phyloP scores from a whole-genome alignment of 2,113 vertebrate genomes.

The Equus quagga region DNA sequence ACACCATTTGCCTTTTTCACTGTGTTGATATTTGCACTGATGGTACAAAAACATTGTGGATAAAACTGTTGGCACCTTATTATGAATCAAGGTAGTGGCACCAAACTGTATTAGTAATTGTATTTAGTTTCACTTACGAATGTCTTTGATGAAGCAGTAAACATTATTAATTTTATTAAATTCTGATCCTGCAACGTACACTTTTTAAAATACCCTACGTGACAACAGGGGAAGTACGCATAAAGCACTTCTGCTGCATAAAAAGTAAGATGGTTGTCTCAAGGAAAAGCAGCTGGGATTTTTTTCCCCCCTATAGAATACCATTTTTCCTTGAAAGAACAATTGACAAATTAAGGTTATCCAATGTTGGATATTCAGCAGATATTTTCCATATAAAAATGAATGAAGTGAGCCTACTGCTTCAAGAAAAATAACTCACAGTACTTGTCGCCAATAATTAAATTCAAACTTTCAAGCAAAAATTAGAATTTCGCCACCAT shows the following conservation, averaged over 20 bases:
- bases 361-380: not conserved
- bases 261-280: not conserved
- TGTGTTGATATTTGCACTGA: not conserved
- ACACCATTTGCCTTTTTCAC: not conserved
- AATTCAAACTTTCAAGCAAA: slow-evolving; percentile 43
- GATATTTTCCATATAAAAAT: slow-evolving; percentile 40
- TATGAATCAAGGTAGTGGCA: not conserved
- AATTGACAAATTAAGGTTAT: not conserved
- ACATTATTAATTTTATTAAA: slow-evolving; percentile 10
- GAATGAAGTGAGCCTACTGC: not conserved
- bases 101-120: not conserved
- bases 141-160: not conserved
- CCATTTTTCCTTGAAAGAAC: slow-evolving; percentile 52
- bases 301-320: not conserved
- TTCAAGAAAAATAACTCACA: slow-evolving; percentile 7
- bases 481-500: slow-evolving; percentile 18
- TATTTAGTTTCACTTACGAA: slow-evolving; percentile 30
- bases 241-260: not conserved
- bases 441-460: not conserved
- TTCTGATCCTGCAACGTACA: not conserved
- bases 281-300: not conserved
- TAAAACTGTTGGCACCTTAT: not conserved
- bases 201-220: not conserved
- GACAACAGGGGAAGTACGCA: not conserved
- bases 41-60: not conserved